Evolutionary conservation across 2,797 vertebrate genomes (phyloP).

Genomic region (Limnodromus scolopaceus): DNA sequence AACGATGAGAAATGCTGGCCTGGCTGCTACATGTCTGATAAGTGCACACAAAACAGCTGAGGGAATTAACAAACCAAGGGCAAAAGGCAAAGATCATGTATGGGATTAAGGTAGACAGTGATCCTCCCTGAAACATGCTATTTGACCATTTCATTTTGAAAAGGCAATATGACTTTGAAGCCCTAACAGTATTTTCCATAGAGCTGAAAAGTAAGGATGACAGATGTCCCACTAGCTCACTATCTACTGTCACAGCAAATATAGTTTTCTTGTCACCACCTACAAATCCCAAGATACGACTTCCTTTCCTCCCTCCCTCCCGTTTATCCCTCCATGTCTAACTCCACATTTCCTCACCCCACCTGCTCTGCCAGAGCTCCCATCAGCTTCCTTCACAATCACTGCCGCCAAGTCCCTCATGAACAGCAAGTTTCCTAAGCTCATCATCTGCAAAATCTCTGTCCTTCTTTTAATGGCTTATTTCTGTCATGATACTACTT

Average conservation of each 20-base stretch:
- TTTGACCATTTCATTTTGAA: neutral
- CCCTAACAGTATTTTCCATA: neutral
- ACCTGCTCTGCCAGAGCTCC: constrained; percentile 13
- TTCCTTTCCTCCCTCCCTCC: neutral
- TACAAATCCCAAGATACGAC: constrained; percentile 36
- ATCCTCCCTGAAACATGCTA: constrained; percentile 11
- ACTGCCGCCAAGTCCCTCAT: neutral
- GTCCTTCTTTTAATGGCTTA: neutral
- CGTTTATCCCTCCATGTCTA: neutral
- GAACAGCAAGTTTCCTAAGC: neutral
- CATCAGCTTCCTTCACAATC: neutral
- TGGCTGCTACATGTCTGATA: constrained; percentile 35
- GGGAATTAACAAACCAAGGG: constrained; percentile 7
- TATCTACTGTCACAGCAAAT: constrained; percentile 3
- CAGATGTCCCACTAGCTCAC: constrained; percentile 28
- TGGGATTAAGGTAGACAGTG: neutral
- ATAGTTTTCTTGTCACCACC: constrained; percentile 50
- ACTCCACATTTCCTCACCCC: neutral
- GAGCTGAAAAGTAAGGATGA: constrained; percentile 17
- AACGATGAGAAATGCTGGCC: constrained; percentile 24
- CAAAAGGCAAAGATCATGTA: constrained; percentile 47
- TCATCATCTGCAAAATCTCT: neutral
- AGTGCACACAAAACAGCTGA: constrained; percentile 19
- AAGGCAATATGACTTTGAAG: neutral
- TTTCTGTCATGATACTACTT: neutral